Evolutionary conservation across 2,888 invertebrate species (phyloP).

Genomic region (Ptycholaimellus sp.): DNA sequence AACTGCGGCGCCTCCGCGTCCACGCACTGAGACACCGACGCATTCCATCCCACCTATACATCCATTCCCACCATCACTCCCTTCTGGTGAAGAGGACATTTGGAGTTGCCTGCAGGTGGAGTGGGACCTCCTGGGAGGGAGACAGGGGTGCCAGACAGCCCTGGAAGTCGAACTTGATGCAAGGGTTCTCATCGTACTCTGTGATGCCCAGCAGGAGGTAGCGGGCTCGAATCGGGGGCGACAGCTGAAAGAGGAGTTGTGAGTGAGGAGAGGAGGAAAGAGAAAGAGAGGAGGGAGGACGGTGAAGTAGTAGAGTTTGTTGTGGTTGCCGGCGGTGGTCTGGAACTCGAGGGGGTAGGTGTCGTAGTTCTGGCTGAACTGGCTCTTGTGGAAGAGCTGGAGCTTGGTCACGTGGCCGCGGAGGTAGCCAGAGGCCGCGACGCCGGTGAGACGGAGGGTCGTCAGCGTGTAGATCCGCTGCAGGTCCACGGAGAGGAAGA

Average conservation of each 20-base stretch:
- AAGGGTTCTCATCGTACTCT: conserved; percentile 85
- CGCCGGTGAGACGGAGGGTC: conserved; percentile 21
- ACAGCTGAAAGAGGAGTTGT: no score
- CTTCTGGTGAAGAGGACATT: no score
- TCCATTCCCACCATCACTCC: no score
- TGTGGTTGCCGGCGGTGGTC: conserved; percentile 43
- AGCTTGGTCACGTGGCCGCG: conserved; percentile 78
- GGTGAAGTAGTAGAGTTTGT: conserved; percentile 88
- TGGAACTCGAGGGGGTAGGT: conserved; percentile 67
- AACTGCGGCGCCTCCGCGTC: conserved; percentile 87
- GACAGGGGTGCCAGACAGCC: conserved; percentile 47
- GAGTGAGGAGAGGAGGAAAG: no score
- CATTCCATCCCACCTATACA: conserved; percentile 24
- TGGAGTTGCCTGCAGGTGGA: conserved; percentile 16
- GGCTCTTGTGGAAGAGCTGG: conserved; percentile 81
- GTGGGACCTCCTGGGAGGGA: conserved; percentile 17
- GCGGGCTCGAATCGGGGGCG: no score
- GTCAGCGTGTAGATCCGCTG: conserved; percentile 58
- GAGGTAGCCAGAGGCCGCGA: conserved; percentile 19
- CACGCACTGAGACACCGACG: conserved; percentile 21
- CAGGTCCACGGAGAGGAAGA: conserved; percentile 77
- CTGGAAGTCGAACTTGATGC: conserved; percentile 79
- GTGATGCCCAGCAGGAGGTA: conserved; percentile 82
- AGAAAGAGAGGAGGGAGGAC: no score
- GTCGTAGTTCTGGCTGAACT: conserved; percentile 74